A percentile compares a stretch with the other conserved stretches of the same genome.
Evolutionary conservation across 2,797 vertebrate species (phyloP).

Genomic region (Protonibea diacanthus): DNA sequence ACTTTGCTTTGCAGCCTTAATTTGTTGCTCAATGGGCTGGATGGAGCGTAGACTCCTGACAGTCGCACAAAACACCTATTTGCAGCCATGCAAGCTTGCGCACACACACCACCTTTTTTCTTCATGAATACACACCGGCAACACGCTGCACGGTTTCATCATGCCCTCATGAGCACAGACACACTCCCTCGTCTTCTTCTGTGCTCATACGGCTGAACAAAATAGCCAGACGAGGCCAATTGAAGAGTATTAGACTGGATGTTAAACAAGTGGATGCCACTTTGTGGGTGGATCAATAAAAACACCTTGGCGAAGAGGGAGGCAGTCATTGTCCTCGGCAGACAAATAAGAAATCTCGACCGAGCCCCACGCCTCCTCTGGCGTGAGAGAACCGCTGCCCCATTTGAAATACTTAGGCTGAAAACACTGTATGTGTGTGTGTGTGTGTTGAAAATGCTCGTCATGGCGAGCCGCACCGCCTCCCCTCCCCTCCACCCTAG

Average conservation of each 20-base stretch:
- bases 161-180: constrained; percentile 12
- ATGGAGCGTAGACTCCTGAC: constrained; percentile 39
- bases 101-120: background rate
- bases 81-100: background rate
- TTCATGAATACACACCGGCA: background rate
- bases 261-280: constrained; percentile 79
- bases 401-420: constrained; percentile 48
- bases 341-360: constrained; percentile 64
- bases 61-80: constrained; percentile 44
- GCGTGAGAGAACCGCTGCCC: constrained; percentile 44
- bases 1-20: constrained; percentile 46
- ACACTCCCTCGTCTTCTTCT: background rate
- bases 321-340: constrained; percentile 52
- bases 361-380: constrained; percentile 30
- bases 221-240: constrained; percentile 36
- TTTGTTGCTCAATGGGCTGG: constrained; percentile 67
- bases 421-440: constrained; percentile 15
- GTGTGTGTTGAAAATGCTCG: constrained; percentile 53
- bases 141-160: background rate
- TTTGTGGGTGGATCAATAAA: constrained; percentile 75
- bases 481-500: constrained; percentile 55
- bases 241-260: constrained; percentile 72
- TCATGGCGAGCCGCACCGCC: background rate
- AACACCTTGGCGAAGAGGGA: constrained; percentile 58
- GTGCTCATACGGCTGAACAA: constrained; percentile 30